Percentiles rank a stretch among this genome's conserved stretches.
Conservation (phyloP, 2,797 vertebrate genomes). For the Notoglanidium macrostoma region DNA sequence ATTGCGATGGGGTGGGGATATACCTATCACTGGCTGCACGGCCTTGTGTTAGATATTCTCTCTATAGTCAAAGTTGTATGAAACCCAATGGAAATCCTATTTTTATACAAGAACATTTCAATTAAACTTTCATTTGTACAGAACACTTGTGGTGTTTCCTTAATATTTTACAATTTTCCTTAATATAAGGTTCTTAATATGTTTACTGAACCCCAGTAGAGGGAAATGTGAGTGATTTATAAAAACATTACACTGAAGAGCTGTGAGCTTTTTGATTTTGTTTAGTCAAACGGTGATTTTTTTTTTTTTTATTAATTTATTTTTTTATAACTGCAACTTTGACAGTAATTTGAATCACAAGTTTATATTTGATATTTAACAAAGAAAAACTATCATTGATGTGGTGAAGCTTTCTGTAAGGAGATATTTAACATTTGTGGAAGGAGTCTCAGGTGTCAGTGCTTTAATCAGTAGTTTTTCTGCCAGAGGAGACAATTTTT, state of each 20-base stretch:
- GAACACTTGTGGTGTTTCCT: constrained; percentile 54
- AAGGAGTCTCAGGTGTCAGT: not conserved
- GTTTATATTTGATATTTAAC: not conserved
- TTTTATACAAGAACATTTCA: constrained; percentile 97
- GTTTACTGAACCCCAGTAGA: not conserved
- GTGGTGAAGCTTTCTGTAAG: not conserved
- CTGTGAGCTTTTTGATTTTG: not conserved
- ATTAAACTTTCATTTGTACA: constrained; percentile 93
- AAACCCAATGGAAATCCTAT: constrained; percentile 91
- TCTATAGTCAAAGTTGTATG: constrained; percentile 81
- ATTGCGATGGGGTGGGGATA: constrained; percentile 69
- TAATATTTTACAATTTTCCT: constrained; percentile 38
- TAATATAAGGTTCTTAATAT: not conserved
- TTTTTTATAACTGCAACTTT: not conserved
- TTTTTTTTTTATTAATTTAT: not conserved
- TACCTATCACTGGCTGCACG: constrained; percentile 76
- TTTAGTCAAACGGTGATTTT: not conserved
- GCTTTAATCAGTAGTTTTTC: not conserved
- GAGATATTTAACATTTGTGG: no score
- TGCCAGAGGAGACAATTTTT: no score
- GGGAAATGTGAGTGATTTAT: not conserved
- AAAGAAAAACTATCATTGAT: not conserved
- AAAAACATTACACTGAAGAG: not conserved
- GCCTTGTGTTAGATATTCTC: constrained; percentile 73
- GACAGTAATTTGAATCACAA: no score